A percentile compares a stretch with the other conserved stretches of the same genome.
Conservation (phyloP, 2,113 vertebrate genomes). For the Crotalus helleri region DNA sequence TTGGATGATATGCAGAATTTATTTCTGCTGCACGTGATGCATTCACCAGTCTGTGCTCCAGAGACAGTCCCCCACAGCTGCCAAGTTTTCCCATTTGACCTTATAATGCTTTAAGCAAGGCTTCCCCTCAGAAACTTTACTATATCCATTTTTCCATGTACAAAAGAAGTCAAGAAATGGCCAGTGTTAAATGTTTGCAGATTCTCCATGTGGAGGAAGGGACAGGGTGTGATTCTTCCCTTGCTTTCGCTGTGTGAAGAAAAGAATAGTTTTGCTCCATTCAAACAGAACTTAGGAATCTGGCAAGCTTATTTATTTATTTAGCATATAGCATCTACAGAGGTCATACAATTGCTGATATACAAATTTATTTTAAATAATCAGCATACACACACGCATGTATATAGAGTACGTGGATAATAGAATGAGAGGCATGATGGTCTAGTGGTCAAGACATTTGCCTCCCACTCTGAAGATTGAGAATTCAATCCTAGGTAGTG, state of each 20-base stretch:
- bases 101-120: neutral
- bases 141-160: neutral
- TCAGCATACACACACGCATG: too few species aligned
- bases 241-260: neutral
- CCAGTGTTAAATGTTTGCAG: neutral
- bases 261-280: neutral
- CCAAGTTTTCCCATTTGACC: neutral
- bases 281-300: neutral
- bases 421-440: too few species aligned
- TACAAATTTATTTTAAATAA: too few species aligned
- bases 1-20: neutral
- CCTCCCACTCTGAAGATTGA: too few species aligned
- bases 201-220: neutral
- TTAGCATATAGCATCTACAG: too few species aligned
- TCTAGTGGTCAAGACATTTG: too few species aligned
- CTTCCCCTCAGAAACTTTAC: neutral
- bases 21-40: neutral
- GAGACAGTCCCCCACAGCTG: neutral
- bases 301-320: neutral
- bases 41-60: neutral
- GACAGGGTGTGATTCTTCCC: neutral
- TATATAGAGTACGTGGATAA: too few species aligned
- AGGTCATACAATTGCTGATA: too few species aligned
- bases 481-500: too few species aligned
- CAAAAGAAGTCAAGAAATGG: neutral